Percentiles rank a stretch among this genome's conserved stretches.
Evolutionary conservation across 2,888 invertebrate species (phyloP).

Genomic region (Tiphia femorata): DNA sequence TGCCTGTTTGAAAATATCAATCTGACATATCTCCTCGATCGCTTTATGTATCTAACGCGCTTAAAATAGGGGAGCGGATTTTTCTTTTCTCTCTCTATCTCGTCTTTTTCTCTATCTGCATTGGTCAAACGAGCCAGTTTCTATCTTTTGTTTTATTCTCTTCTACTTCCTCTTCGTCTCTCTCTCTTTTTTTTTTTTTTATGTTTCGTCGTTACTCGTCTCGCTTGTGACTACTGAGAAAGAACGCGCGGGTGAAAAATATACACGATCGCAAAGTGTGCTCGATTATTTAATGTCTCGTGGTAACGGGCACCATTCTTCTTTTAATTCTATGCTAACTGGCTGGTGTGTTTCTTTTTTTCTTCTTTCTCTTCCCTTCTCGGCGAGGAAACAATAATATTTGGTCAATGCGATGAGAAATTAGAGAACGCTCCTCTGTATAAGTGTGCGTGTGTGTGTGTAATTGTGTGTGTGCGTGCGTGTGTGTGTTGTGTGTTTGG

Average conservation of each 20-base stretch:
- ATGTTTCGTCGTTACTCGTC: slow-evolving; percentile 4
- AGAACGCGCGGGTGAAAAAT: not conserved
- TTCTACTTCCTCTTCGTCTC: slow-evolving; percentile 5
- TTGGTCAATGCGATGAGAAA: slow-evolving; percentile 54
- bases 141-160: slow-evolving; percentile 8
- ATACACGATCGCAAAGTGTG: no score
- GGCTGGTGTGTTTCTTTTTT: no score
- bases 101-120: slow-evolving; percentile 53
- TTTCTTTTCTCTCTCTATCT: no score
- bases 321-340: no score
- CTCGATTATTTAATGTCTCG: no score
- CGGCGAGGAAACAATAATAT: slow-evolving; percentile 27
- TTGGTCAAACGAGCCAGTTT: slow-evolving; percentile 40
- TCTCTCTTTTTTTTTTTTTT: slow-evolving; percentile 3
- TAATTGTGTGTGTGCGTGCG: no score
- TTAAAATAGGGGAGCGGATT: slow-evolving; percentile 55
- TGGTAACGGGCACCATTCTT: no score
- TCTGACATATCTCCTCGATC: slow-evolving; percentile 26
- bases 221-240: not conserved
- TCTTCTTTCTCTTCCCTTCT: no score
- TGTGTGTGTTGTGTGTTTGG: no score
- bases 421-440: slow-evolving; percentile 55
- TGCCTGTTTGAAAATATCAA: slow-evolving; percentile 46
- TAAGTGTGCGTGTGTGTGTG: no score
- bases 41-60: slow-evolving; percentile 44